Evolutionary conservation across 2,888 invertebrate species (phyloP), one percentile per base, ranked within the genome.

Genomic region (Tetanocera ferruginea): DNA sequence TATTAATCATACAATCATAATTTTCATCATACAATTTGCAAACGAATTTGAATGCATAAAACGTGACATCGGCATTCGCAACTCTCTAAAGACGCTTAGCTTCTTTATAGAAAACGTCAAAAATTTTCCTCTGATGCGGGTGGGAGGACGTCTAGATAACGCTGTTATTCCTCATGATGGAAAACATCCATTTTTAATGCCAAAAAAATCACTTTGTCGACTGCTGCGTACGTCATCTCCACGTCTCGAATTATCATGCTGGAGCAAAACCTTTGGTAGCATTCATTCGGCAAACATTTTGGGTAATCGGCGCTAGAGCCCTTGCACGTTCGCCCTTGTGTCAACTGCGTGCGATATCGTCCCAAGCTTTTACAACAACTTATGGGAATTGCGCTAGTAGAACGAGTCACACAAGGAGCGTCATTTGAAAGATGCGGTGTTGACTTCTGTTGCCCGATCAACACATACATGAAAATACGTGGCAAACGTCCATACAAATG

Each of bases 221-320:
- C 11, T 64, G 28, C 43, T 11, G 73, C 17, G 51, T 72, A 66
- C 19, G 55, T n/a, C 69, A 75, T 37, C 69, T 75, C 34, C 78
- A 78, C 23, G 25, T 67, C 6, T 25, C 8, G 17, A 80, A 78
- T 14, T 77, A 60, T 34, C 77, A 80, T 25, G 76, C 79, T 5
- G 78, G 78, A 5, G 73, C 77, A 25, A 78, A 80, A 43, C 76
- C 78, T 19, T 62, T 80, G 34, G 67, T 14, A 57, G 69, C 62
- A 9, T 77, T 72, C 37, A 62, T 64, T 37, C 51, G 77, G 11
- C 77, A 80, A 25, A 62, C 66, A 1, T 73, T 77, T 43, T 79
- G 77, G 80, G 57, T 79, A 37, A 25, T 76, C 5, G 76, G 71
- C 51, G 77, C 70, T 14, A 19, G 77, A 72, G n/a, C 14, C 3